phyloP scores from a whole-genome alignment of 2,797 vertebrate genomes.

The Neostethus bicornis region DNA sequence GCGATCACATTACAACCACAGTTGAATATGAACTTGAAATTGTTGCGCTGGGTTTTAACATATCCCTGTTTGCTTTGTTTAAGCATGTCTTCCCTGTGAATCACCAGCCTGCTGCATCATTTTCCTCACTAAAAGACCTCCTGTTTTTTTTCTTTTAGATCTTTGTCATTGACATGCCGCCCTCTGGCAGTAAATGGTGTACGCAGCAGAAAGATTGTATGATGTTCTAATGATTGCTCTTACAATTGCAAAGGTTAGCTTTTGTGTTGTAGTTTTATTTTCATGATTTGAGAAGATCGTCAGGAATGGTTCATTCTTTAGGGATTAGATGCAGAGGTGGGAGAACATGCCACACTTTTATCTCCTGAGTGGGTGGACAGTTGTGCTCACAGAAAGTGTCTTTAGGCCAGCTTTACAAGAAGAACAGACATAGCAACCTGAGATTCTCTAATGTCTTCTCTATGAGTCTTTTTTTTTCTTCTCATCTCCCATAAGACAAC shows the following conservation, averaged over 20 bases:
- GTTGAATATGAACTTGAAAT: conserved; percentile 63
- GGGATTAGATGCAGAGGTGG: conserved; percentile 39
- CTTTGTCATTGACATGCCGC: neutral
- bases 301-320: conserved; percentile 33
- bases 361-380: conserved; percentile 72
- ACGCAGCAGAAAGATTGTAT: conserved; percentile 1
- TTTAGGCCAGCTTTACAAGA: conserved; percentile 60
- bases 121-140: conserved; percentile 19
- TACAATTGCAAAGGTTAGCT: conserved; percentile 14
- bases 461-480: conserved; percentile 29
- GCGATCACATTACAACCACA: conserved; percentile 17
- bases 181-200: neutral
- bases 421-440: conserved; percentile 54
- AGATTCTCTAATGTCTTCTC: conserved; percentile 63
- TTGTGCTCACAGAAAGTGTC: conserved; percentile 63
- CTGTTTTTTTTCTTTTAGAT: neutral
- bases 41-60: conserved; percentile 52
- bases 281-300: conserved; percentile 37
- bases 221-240: conserved; percentile 5
- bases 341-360: conserved; percentile 61
- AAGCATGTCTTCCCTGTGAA: conserved; percentile 51
- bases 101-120: conserved; percentile 37
- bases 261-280: conserved; percentile 12
- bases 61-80: conserved; percentile 46
- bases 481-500: conserved; percentile 12